Conservation (phyloP, 53 echinoderm and acorn worm genomes). For the Temnopleurus reevesii region DNA sequence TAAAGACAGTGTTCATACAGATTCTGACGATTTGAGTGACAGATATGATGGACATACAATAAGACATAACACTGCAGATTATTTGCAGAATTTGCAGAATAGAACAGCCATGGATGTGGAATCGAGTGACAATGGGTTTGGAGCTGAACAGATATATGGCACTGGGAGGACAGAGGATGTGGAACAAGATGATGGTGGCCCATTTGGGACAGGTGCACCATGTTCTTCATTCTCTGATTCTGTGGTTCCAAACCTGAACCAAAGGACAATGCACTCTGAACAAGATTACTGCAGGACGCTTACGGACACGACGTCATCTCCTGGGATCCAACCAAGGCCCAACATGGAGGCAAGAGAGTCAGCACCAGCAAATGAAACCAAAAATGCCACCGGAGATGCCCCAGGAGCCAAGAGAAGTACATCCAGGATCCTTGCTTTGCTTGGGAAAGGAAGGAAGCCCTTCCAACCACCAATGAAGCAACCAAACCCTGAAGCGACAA, state of each 20-base stretch:
- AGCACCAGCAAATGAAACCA: background rate
- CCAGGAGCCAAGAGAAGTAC: constrained; percentile 59
- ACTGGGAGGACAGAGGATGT: background rate
- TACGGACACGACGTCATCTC: background rate
- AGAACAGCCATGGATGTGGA: background rate
- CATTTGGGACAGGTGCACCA: background rate
- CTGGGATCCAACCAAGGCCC: background rate
- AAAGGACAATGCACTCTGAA: background rate
- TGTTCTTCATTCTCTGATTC: background rate
- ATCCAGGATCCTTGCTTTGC: constrained; percentile 88
- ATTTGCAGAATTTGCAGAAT: background rate
- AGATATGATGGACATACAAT: no score
- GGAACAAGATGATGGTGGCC: background rate
- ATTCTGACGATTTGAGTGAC: background rate
- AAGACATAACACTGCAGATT: background rate
- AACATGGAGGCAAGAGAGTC: background rate
- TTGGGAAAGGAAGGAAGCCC: constrained; percentile 69
- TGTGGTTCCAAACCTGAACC: background rate
- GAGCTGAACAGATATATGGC: background rate
- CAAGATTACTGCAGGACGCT: background rate
- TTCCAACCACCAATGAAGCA: constrained; percentile 77
- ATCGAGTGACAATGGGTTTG: background rate
- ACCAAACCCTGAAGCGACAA: background rate
- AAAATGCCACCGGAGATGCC: background rate
- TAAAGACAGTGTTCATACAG: background rate